Conservation (phyloP, 2,888 invertebrate species). For the Scaeva pyrastri region DNA sequence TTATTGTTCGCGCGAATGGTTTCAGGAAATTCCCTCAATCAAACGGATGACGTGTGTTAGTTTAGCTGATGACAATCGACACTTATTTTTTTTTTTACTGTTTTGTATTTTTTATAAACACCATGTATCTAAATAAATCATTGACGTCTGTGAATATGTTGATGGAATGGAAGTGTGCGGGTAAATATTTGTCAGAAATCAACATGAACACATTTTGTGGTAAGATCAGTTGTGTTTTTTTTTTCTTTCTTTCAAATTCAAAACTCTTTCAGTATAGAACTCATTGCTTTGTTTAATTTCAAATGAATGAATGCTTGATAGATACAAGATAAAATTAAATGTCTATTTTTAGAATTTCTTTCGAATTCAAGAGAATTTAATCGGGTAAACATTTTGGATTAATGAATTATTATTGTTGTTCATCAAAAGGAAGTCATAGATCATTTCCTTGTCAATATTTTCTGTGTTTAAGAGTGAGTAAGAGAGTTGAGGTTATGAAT, state of each 20-base stretch:
- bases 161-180: not conserved
- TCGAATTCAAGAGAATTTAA: not conserved
- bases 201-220: conserved; percentile 1
- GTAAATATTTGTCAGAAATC: conserved; percentile 27
- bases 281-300: not conserved
- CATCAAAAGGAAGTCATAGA: not conserved
- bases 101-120: not conserved
- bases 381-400: not conserved
- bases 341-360: conserved; percentile 5
- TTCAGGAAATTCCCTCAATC: conserved; percentile 15
- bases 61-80: conserved; percentile 9
- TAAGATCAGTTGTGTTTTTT: not conserved
- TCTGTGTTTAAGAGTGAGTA: not conserved
- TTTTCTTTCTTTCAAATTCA: not conserved
- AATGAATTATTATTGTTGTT: not conserved
- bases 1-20: conserved; percentile 3
- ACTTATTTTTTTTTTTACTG: not conserved
- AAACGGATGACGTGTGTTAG: not conserved
- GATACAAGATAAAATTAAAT: not conserved
- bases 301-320: not conserved
- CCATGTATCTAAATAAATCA: not conserved
- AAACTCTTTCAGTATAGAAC: not conserved
- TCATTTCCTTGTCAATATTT: not conserved
- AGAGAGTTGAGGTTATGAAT: no score
- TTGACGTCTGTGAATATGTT: not conserved